A percentile compares a stretch with the other conserved stretches of the same genome.
Conservation (phyloP, 2,113 vertebrate genomes). For the Forbesichthys agassizii region DNA sequence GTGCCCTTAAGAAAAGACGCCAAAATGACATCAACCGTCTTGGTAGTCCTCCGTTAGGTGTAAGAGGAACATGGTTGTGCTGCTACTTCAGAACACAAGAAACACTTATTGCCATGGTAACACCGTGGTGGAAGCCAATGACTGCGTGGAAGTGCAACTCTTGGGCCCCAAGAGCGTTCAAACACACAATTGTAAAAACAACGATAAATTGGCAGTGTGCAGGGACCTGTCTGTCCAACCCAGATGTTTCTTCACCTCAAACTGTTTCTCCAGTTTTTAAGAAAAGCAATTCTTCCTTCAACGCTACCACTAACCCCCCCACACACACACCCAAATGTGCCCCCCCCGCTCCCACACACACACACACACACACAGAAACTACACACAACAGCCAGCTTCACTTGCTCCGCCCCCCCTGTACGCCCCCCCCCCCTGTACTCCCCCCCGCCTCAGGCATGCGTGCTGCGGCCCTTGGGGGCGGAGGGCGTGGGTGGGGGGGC, state of each 20-base stretch:
- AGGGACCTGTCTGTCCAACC: too few relatives aligned
- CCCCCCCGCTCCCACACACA: too few relatives aligned
- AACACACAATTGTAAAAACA: too few relatives aligned
- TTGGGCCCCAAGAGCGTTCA: neutral
- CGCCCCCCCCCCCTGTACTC: too few relatives aligned
- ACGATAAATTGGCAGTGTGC: too few relatives aligned
- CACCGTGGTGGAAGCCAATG: constrained; percentile 8
- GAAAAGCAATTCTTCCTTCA: neutral
- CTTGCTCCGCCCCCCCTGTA: neutral
- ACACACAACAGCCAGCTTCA: constrained; percentile 8
- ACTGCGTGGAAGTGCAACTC: neutral
- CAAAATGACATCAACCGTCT: constrained; percentile 16
- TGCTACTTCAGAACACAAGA: constrained; percentile 11
- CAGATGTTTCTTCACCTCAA: too few relatives aligned
- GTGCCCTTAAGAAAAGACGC: constrained; percentile 23
- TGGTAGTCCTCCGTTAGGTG: constrained; percentile 8
- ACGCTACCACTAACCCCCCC: neutral
- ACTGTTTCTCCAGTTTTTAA: neutral
- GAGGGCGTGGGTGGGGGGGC: constrained; percentile 10
- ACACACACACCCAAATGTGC: neutral
- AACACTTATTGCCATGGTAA: constrained; percentile 3
- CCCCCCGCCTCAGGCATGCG: constrained; percentile 28
- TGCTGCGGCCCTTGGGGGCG: constrained; percentile 30
- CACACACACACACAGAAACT: neutral
- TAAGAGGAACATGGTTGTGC: constrained; percentile 1